Evolutionary conservation across 2,888 invertebrate genomes (phyloP), one percentile per base, ranked within the genome.

Genomic region (Epinotia nisella): DNA sequence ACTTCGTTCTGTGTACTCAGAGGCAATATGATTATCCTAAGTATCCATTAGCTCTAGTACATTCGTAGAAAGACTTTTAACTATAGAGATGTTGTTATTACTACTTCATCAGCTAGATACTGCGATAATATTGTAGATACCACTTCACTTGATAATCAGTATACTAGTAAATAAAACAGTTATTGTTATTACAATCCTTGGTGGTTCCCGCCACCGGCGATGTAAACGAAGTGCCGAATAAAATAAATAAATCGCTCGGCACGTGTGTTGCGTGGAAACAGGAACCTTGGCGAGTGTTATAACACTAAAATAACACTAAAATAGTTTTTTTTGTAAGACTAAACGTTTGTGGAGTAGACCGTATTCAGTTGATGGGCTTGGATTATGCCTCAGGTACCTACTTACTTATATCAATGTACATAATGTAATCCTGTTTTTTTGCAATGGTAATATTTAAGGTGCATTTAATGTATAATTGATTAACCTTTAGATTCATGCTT

Each of bases 161-260:
- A 41, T 17, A 35, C 60, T 59, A 51, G 72, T 69, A 73, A 73
- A 73, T 69, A 73, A 64, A 64, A 35, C 24, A 59, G 62, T 67
- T 69, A 69, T 69, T 73, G 53, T 69, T 62, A 69, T 62, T 19
- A 35, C 56, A 60, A 51, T 19, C 21, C 59, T 81, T 75, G 78
- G 77, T 82, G 82, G 80, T 83, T 86, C 87, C 86, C 85, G 83
- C 80, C 80, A 77, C 76, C 81, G 80, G 82, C 35, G 35, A 35
- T 35, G 35, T 87, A 87, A 86, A 85, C 86, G 81, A 78, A 81
- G 85, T 82, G 82, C 87, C 85, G 85, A 81, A 87, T 90, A 88
- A 88, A 88, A 81, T 89, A 91, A 90, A 90, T 90, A 90, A 88
- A 86, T 84, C 85, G 79, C 75, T 87, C 81, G 83, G 82, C 86